Percentiles rank a stretch among this genome's conserved stretches.
Evolutionary conservation across 2,113 vertebrate species (phyloP).

Genomic region (Neogobius melanostomus): DNA sequence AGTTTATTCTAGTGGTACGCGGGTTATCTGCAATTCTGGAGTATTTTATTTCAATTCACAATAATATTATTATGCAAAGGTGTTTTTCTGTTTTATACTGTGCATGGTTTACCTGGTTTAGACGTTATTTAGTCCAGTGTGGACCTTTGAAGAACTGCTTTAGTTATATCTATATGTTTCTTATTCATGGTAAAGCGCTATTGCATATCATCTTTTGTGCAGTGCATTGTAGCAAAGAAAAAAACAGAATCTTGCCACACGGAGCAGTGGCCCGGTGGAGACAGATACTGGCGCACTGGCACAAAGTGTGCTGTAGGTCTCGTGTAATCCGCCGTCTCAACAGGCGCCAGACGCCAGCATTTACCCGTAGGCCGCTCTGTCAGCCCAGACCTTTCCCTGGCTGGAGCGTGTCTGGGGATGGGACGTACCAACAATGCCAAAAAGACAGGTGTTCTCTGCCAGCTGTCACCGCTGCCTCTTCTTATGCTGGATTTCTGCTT

Average conservation of each 20-base stretch:
- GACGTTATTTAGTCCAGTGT: too few relatives aligned
- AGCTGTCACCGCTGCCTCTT: constrained; percentile 63
- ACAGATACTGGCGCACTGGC: constrained; percentile 50
- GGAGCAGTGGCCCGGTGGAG: constrained; percentile 47
- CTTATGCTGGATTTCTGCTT: constrained; percentile 33
- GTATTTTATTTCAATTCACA: too few relatives aligned
- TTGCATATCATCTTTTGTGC: constrained; percentile 14
- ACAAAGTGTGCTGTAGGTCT: constrained; percentile 62
- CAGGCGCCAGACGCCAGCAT: constrained; percentile 62
- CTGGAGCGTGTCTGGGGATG: constrained; percentile 66
- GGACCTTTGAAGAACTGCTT: too few relatives aligned
- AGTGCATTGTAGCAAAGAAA: constrained; percentile 17
- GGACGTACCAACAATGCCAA: constrained; percentile 61
- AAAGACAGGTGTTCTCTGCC: constrained; percentile 74
- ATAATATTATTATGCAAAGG: too few relatives aligned
- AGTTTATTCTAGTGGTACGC: too few relatives aligned
- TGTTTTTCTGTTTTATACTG: too few relatives aligned
- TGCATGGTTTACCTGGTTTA: too few relatives aligned
- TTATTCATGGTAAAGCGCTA: constrained; percentile 1
- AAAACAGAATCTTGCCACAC: constrained; percentile 31
- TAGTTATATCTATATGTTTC: too few relatives aligned
- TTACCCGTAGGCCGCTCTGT: constrained; percentile 71
- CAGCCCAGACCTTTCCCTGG: constrained; percentile 67
- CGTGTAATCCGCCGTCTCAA: constrained; percentile 68
- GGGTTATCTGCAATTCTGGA: too few relatives aligned